Base-by-base conservation (phyloP, 2,113 vertebrate species). In the Thamnophis sirtalis region DNA sequence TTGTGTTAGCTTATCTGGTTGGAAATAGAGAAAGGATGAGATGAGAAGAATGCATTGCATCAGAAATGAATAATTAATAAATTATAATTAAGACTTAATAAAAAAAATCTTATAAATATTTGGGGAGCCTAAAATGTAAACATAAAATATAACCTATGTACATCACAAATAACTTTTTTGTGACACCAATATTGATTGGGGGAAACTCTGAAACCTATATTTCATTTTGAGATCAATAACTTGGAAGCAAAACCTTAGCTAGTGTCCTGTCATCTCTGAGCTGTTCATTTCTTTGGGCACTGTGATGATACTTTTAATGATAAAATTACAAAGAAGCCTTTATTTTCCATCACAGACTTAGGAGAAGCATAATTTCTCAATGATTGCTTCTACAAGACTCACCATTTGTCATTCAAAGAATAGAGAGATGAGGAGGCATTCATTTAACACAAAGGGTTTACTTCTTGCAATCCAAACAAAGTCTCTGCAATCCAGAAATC, bases 141-240 rank as follows among this genome's bases (percentile, higher is more conserved):
- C n/a, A 28, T 24, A 9, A 89, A 1, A 5, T 90, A 91, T 91
- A 53, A 53, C 0, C 9, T 9, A 49, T 80, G 86, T 91, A 0
- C 19, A 60, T 87, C 89, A 90, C 93, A 93, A 90, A 50, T 68
- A 93, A 11, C 5, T 43, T 5, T 92, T 92, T 93, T 0, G 91
- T 85, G 3, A 55, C 56, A 21, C 0, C 1, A 90, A 17, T 94
- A 92, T 48, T 86, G 43, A 84, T 56, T 49, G 11, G 1, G 22
- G 33, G 3, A 43, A 85, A 2, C 89, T 90, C 3, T 92, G 73
- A 90, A 90, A 95, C 68, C 22, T 90, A 0, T 56, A 91, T 90
- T 93, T 88, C 73, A 94, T 88, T 84, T 93, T 28, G 95, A 93
- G 73, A 91, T 90, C 55, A 92, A n/a, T 93, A 87, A 6, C 2